These are phyloP conservation scores for Archips crataeganus DNA, from an alignment of 2,888 invertebrate species.

Conservation along the genomic window DNA sequence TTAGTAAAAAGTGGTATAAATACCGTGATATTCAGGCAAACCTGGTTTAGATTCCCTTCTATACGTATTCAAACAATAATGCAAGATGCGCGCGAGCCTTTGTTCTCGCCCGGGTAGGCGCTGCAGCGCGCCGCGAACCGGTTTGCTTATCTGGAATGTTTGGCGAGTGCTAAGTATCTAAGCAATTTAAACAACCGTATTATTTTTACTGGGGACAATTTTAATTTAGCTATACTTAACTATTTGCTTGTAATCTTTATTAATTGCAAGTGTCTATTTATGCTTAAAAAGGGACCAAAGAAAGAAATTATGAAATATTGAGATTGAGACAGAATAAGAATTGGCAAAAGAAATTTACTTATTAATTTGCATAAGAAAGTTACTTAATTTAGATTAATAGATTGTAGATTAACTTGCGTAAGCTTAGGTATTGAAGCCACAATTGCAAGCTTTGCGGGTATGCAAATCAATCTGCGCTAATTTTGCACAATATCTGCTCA, in stretches of 20 bases:
- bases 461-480: background rate
- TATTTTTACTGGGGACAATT: background rate
- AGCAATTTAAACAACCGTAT: background rate
- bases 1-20: background rate
- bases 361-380: no score
- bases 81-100: slow-evolving; percentile 5
- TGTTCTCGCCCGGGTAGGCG: slow-evolving; percentile 12
- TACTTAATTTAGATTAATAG: no score
- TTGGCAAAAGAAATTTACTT: no score
- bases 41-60: background rate
- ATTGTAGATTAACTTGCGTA: background rate
- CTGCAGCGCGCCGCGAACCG: background rate
- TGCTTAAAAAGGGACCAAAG: background rate
- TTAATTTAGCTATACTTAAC: background rate
- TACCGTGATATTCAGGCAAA: slow-evolving; percentile 7
- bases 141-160: slow-evolving; percentile 7
- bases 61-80: background rate
- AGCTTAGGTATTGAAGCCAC: background rate
- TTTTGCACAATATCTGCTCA: background rate
- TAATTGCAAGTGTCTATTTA: background rate
- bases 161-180: slow-evolving; percentile 2
- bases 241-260: background rate
- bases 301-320: no score
- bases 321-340: no score
- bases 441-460: background rate